phyloP scores from a whole-genome alignment of 2,888 invertebrate species.

The Epicampocera succincta region DNA sequence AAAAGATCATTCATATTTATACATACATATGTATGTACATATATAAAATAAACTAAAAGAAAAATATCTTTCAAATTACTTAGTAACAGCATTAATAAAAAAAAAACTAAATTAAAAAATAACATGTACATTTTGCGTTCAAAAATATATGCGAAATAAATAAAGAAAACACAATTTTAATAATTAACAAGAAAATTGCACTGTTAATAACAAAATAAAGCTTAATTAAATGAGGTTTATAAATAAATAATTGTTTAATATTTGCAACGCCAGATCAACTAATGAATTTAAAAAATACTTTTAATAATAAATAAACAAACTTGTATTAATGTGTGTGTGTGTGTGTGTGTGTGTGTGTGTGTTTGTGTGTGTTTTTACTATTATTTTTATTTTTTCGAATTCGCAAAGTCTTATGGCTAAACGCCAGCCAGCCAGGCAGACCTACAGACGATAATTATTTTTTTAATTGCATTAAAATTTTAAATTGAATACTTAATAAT shows the following conservation, averaged over 20 bases:
- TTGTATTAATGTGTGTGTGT: slow-evolving; percentile 34
- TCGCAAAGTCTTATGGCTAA: slow-evolving; percentile 13
- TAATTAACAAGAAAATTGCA: slow-evolving; percentile 43
- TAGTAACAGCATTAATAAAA: slow-evolving; percentile 37
- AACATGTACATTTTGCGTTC: slow-evolving; percentile 29
- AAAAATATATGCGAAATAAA: slow-evolving; percentile 29
- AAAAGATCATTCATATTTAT: slow-evolving; percentile 59
- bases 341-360: no score
- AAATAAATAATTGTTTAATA: slow-evolving; percentile 66
- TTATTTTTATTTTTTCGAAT: slow-evolving; percentile 28
- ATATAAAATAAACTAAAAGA: slow-evolving; percentile 15
- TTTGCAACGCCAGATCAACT: slow-evolving; percentile 62
- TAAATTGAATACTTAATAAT: slow-evolving; percentile 48
- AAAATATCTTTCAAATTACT: slow-evolving; percentile 32
- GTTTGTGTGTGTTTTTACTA: no score
- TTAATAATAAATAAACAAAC: slow-evolving; percentile 58
- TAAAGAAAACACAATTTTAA: slow-evolving; percentile 28
- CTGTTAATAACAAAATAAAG: slow-evolving; percentile 48
- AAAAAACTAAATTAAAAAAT: slow-evolving; percentile 9
- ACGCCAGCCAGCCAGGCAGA: slow-evolving; percentile 38
- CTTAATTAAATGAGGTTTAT: slow-evolving; percentile 67
- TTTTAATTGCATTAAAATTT: slow-evolving; percentile 57
- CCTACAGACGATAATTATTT: slow-evolving; percentile 53
- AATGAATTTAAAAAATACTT: slow-evolving; percentile 53
- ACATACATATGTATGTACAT: neutral